phyloP scores from a whole-genome alignment of 2,888 invertebrate genomes.

The Epistrophe eligans region DNA sequence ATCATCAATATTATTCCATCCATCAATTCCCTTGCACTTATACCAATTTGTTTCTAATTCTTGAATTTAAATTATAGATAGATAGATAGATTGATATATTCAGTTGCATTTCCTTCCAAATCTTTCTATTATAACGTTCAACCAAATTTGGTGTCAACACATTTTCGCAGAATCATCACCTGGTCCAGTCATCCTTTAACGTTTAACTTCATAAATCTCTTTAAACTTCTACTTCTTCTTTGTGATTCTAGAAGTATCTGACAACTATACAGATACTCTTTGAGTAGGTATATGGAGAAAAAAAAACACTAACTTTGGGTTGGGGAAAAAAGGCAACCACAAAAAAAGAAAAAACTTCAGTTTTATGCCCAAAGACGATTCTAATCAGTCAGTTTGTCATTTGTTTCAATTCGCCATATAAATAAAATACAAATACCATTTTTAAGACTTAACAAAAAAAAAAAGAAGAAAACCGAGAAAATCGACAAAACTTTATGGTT shows the following conservation, averaged over 20 bases:
- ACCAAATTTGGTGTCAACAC: conserved; percentile 71
- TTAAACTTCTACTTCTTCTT: conserved; percentile 16
- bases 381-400: conserved; percentile 77
- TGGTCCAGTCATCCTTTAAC: conserved; percentile 68
- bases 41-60: conserved; percentile 71
- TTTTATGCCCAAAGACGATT: conserved; percentile 71
- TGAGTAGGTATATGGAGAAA: conserved; percentile 12
- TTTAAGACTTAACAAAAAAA: conserved; percentile 3
- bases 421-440: conserved; percentile 59
- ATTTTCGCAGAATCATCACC: conserved; percentile 72
- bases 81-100: conserved; percentile 12
- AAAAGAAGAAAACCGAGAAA: conserved; percentile 41
- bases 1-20: conserved; percentile 36
- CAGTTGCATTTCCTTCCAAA: conserved; percentile 5
- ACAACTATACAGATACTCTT: conserved; percentile 4
- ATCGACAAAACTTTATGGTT: conserved; percentile 69
- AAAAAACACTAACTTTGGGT: conserved; percentile 24
- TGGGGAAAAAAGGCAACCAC: background rate
- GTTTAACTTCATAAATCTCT: conserved; percentile 72
- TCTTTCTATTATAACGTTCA: background rate
- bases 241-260: conserved; percentile 5
- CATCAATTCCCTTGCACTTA: conserved; percentile 37
- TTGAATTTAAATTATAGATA: conserved; percentile 40
- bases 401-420: conserved; percentile 76
- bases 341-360: conserved; percentile 29